Evolutionary conservation across 2,888 invertebrate species (phyloP).

Genomic region (Argynnis bischoffii): DNA sequence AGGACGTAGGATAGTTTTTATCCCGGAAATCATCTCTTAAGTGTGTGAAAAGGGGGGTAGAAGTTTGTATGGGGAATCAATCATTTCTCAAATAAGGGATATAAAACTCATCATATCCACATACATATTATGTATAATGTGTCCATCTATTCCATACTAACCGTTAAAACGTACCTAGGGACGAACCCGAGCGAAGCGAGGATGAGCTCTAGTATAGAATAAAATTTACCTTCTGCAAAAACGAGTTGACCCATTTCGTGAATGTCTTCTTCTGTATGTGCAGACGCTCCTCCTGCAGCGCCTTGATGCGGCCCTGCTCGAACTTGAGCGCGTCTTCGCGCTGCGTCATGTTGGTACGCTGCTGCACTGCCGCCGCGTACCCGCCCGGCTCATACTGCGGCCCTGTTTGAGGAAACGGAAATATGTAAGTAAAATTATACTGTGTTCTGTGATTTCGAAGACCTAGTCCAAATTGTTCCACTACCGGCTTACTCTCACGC

Average conservation of each 20-base stretch:
- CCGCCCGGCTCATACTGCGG: conserved; percentile 86
- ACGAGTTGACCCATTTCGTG: conserved; percentile 99
- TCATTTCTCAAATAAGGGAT: no score
- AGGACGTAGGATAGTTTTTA: no score
- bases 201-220: background rate
- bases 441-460: background rate
- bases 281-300: conserved; percentile 97
- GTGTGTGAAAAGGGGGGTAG: no score
- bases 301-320: conserved; percentile 97
- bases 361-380: conserved; percentile 84
- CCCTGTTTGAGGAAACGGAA: conserved; percentile 60
- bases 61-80: no score
- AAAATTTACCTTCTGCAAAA: conserved; percentile 90
- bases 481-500: no score
- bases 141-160: no score
- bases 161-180: no score
- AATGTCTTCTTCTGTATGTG: conserved; percentile 99
- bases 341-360: conserved; percentile 92
- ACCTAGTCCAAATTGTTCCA: background rate
- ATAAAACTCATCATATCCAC: no score
- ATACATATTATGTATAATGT: no score
- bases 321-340: conserved; percentile 95
- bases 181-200: no score
- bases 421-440: background rate
- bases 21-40: no score